Evolutionary conservation across 1,140 invertebrate species (phyloP).

Genomic region (Matsumurasca onukii): DNA sequence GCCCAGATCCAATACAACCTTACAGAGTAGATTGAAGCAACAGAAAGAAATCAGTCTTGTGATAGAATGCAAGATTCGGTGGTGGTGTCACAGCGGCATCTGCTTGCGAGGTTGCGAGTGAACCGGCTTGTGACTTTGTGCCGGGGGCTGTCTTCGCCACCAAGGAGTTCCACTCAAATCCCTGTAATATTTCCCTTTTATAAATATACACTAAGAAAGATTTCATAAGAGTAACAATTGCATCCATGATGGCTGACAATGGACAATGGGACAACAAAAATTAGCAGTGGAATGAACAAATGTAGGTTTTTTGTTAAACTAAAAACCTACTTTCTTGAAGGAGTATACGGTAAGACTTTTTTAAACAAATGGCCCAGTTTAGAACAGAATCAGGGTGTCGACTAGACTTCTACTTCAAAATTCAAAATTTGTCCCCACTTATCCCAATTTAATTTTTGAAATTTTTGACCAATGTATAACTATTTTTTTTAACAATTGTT

Average conservation of each 20-base stretch:
- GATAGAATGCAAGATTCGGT: no score
- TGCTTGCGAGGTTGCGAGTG: neutral
- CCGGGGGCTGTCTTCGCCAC: conserved; percentile 1
- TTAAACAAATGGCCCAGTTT: no score
- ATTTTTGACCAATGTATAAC: no score
- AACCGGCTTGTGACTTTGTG: no score
- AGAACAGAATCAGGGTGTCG: no score
- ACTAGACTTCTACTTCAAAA: no score
- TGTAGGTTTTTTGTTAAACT: neutral
- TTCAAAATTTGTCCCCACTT: no score
- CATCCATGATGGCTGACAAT: neutral
- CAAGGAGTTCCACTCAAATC: conserved; percentile 11
- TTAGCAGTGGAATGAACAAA: neutral
- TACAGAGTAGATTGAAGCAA: no score
- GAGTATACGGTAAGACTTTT: neutral
- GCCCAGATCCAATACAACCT: no score
- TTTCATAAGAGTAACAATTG: neutral
- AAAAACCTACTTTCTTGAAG: neutral
- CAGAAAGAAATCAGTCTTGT: no score
- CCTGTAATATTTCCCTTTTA: neutral
- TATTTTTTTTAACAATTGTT: no score
- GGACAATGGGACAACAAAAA: neutral
- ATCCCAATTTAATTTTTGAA: no score
- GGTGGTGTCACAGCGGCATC: conserved; percentile 11
- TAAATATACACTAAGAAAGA: neutral